Base-by-base conservation (phyloP, 2,797 vertebrate species). In the Parotocinclus haroldoi region DNA sequence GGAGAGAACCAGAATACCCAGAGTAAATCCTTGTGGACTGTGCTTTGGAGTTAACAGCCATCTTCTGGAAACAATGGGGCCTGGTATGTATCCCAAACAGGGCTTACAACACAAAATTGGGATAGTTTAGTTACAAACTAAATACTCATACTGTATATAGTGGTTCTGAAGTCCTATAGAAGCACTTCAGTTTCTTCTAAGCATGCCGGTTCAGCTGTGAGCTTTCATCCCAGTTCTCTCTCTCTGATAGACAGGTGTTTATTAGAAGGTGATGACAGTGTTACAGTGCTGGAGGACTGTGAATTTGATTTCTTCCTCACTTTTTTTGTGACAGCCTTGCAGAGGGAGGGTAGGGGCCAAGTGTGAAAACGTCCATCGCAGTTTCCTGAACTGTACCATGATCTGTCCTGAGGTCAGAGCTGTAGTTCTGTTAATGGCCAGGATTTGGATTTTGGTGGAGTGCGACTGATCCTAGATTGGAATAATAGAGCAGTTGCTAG, bases 301-400 rank as follows among this genome's bases (percentile, higher is more conserved):
- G 16, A 70, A 27, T 27, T 27, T 27, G 27, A 27, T 76, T 48
- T 63, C 56, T 66, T 67, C 40, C 49, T 71, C 4, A 36, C 66
- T 75, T 52, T 10, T n/a, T 74, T 69, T 66, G 63, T 80, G 74
- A 82, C 69, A 71, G 63, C 84, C 74, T 75, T 72, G 67, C 75
- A 53, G 12, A 48, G 45, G 10, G 13, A 48, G 77, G 62, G 71
- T 46, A 63, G 69, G 66, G 68, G 72, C 67, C 74, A 72, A 40
- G 77, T 81, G 76, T 81, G 83, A 68, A 82, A 88, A 84, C 71
- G 69, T 79, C 78, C 76, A 67, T 12, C 5, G 72, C 80, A 80
- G 66, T 63, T 82, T 75, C 80, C 73, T 44, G 9, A 49, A 55
- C 11, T 1, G 9, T 54, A 14, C 37, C 40, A 14, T 45, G 39